Conservation (phyloP, 2,797 vertebrate species). For the Tapirus indicus region DNA sequence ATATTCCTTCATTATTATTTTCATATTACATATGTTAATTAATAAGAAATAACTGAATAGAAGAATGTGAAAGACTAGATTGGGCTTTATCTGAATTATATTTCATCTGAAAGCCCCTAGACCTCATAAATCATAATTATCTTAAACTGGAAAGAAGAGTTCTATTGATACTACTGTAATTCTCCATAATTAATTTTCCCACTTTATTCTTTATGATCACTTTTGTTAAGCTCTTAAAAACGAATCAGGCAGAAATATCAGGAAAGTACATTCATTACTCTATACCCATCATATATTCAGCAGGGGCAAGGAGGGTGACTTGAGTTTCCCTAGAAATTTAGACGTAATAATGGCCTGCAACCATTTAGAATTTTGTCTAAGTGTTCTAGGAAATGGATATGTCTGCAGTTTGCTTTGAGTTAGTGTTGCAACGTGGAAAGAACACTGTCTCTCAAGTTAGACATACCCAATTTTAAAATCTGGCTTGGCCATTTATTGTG, state of each 20-base stretch:
- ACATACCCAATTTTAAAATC: not conserved
- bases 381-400: not conserved
- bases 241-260: not conserved
- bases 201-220: not conserved
- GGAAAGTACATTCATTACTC: not conserved
- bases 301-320: not conserved
- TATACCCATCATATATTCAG: not conserved
- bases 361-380: not conserved
- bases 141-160: not conserved
- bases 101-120: not conserved
- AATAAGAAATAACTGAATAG: conserved; percentile 18
- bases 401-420: not conserved
- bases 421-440: not conserved
- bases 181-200: conserved; percentile 18
- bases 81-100: not conserved
- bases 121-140: conserved; percentile 51
- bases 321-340: not conserved
- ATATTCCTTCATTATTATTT: conserved; percentile 49
- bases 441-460: not conserved
- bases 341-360: not conserved
- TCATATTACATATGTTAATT: conserved; percentile 54
- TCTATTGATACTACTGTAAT: not conserved
- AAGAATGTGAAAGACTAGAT: not conserved
- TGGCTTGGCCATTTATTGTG: not conserved
- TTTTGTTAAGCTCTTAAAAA: conserved; percentile 56